phyloP scores from a whole-genome alignment of 2,797 vertebrate genomes.

The Sylvia borin region DNA sequence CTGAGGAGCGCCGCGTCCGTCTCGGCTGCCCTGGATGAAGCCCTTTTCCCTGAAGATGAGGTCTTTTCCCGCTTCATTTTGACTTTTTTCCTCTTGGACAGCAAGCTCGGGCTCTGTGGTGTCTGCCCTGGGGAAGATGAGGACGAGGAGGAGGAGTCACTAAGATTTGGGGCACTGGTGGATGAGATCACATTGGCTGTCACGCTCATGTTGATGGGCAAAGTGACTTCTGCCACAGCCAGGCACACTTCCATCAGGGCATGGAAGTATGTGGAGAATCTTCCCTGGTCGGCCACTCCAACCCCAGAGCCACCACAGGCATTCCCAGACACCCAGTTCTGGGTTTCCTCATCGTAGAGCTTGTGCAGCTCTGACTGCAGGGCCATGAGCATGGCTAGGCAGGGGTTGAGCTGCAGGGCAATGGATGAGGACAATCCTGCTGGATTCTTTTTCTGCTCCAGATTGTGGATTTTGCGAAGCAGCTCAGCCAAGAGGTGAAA shows the following conservation, averaged over 20 bases:
- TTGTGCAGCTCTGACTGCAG: constrained; percentile 95
- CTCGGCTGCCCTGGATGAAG: constrained; percentile 81
- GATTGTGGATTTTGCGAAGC: constrained; percentile 89
- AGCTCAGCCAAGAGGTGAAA: constrained; percentile 95
- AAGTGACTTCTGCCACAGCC: constrained; percentile 93
- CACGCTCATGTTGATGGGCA: constrained; percentile 90
- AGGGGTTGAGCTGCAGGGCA: constrained; percentile 93
- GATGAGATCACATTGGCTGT: constrained; percentile 85
- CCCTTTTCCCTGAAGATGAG: constrained; percentile 85
- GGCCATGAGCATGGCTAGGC: constrained; percentile 95
- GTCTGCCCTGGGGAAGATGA: constrained; percentile 97
- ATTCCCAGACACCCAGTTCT: constrained; percentile 86
- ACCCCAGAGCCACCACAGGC: constrained; percentile 80
- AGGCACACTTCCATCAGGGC: constrained; percentile 97
- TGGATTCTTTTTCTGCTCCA: constrained; percentile 90
- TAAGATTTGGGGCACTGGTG: constrained; percentile 88
- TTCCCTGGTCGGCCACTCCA: constrained; percentile 85
- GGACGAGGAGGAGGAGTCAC: constrained; percentile 94
- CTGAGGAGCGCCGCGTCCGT: constrained; percentile 86
- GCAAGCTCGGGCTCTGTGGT: constrained; percentile 93
- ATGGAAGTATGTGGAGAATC: constrained; percentile 97
- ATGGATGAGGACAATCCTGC: constrained; percentile 91
- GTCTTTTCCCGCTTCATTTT: constrained; percentile 96
- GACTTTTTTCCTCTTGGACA: constrained; percentile 97
- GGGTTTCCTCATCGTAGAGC: constrained; percentile 94